Evolutionary conservation across 23 tunicate genomes (phyloP), one percentile per base, ranked within the genome.

Genomic region (Halocynthia roretzi): DNA sequence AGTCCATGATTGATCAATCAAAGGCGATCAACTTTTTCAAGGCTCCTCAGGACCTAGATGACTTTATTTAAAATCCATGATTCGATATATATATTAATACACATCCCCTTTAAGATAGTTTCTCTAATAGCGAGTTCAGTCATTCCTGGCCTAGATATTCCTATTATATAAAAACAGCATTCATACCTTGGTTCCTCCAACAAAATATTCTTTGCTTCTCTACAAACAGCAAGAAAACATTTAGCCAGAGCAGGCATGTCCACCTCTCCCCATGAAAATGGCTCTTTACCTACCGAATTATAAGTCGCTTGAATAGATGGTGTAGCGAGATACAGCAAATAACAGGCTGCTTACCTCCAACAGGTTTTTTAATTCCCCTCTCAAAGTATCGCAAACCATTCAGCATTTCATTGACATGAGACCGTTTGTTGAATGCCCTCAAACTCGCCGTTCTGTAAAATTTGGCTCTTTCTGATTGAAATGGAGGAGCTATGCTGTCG

Each of bases 381-480:
- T 86, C 98, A 69, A 93, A 93, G 62, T 82, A 93, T 58, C 87
- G 76, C 65, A 93, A 79, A 7, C 92, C 98, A 61, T 93, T 83
- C 50, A 93, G 81, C 98, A 93, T 93, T 61, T 93, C 98, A 60
- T 93, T 93, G 60, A 87, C 98, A 77, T 85, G 91, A 4, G 92
- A 86, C n/a, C 86, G 77, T 57, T 93, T 93, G 86, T 93, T 86
- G 67, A 93, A 93, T 7, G 92, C 98, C 70, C 84, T 87, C 8
- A 89, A 60, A 56, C 96, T 89, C 0, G 96, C 88, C 5, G 84
- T 84, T 62, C 96, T 69, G 22, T 54, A 72, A 80, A 89, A 89
- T 53, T 76, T 75, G 5, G 84, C 68, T 76, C 71, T 80, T 8
- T 89, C 96, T 21, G 80, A 40, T n/a, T 82, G 72, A 52, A 76